Conservation (phyloP, 1,140 invertebrate genomes). For the Caenorhabditis remanei region DNA sequence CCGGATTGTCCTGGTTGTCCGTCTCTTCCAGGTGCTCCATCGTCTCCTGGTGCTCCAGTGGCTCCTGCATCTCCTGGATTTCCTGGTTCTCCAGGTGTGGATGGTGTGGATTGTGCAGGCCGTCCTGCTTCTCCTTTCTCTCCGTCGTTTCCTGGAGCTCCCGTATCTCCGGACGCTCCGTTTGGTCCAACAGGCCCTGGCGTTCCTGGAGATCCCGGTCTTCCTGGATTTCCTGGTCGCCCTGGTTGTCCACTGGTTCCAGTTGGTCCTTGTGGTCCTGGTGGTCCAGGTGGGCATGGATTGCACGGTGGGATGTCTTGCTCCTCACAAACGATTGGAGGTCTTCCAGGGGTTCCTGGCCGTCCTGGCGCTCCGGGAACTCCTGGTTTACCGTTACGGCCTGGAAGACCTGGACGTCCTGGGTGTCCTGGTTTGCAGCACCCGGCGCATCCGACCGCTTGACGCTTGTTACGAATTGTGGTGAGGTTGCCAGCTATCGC, state of each 20-base stretch:
- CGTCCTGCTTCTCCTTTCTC: slow-evolving; percentile 64
- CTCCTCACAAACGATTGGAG: slow-evolving; percentile 34
- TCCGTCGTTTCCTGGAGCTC: slow-evolving; percentile 65
- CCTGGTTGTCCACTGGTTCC: slow-evolving; percentile 67
- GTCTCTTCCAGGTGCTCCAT: slow-evolving; percentile 69
- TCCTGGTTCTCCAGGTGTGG: slow-evolving; percentile 64
- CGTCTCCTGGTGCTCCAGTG: slow-evolving; percentile 66
- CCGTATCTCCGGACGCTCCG: slow-evolving; percentile 40
- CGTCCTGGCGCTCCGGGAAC: slow-evolving; percentile 67
- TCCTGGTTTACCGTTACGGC: slow-evolving; percentile 63
- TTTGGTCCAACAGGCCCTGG: slow-evolving; percentile 41
- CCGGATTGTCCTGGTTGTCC: slow-evolving; percentile 71
- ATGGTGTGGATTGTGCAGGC: slow-evolving; percentile 60
- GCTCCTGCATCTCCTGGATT: slow-evolving; percentile 68
- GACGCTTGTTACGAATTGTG: slow-evolving; percentile 54
- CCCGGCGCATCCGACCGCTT: slow-evolving; percentile 56
- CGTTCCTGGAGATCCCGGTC: slow-evolving; percentile 65
- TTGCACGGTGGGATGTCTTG: slow-evolving; percentile 68
- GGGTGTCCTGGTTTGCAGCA: slow-evolving; percentile 55
- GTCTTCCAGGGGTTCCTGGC: slow-evolving; percentile 75
- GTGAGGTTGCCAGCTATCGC: slow-evolving; percentile 43
- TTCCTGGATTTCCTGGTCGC: slow-evolving; percentile 71
- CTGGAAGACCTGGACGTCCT: slow-evolving; percentile 63
- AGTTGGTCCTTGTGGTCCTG: slow-evolving; percentile 59
- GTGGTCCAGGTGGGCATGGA: slow-evolving; percentile 73